These are phyloP conservation scores for Bradypodion ventrale DNA, from an alignment of 2,797 vertebrate genomes.

Conservation along the genomic window DNA sequence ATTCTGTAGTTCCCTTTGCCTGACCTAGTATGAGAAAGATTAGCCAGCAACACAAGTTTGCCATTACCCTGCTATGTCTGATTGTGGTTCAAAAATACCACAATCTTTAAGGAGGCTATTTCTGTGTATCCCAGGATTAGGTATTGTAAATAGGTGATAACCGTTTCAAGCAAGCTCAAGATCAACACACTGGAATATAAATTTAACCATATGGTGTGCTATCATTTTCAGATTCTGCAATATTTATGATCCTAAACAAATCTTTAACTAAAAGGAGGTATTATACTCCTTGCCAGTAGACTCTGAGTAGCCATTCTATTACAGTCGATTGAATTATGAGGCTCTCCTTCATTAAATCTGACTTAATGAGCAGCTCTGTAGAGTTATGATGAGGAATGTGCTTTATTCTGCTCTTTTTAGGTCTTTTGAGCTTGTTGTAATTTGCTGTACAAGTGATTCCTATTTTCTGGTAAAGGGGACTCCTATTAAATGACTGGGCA, in stretches of 20 bases:
- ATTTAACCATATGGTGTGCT: neutral
- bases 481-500: neutral
- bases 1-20: too few relatives aligned
- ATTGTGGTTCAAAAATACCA: too few relatives aligned
- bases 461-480: constrained; percentile 24
- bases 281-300: neutral
- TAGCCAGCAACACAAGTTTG: too few relatives aligned
- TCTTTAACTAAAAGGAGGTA: neutral
- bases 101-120: too few relatives aligned
- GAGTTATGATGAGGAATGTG: neutral
- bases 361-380: neutral
- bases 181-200: neutral
- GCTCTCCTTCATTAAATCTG: neutral
- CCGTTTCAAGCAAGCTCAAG: neutral
- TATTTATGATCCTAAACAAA: neutral
- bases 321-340: neutral
- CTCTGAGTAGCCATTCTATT: neutral
- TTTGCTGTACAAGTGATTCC: constrained; percentile 34
- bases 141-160: neutral
- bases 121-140: neutral
- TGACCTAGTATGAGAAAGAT: too few relatives aligned
- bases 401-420: constrained; percentile 14
- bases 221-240: neutral
- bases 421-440: constrained; percentile 5
- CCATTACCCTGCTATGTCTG: too few relatives aligned